These are phyloP conservation scores for Synanthedon tipuliformis DNA, from an alignment of 2,888 invertebrate genomes.

Conservation along the genomic window DNA sequence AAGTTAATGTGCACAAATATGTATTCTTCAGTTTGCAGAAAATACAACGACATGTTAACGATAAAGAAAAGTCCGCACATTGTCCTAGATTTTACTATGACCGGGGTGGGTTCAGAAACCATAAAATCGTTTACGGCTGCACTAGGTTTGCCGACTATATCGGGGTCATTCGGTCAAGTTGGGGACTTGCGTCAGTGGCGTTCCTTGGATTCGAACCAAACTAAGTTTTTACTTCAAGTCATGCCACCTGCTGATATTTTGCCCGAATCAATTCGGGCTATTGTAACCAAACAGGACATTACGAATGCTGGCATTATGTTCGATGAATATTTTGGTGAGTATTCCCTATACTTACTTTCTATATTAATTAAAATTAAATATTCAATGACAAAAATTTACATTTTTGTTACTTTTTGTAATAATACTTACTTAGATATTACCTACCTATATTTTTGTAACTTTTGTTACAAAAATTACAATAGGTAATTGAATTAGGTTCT, in stretches of 20 bases:
- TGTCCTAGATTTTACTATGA: constrained; percentile 84
- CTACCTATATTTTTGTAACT: too few relatives aligned
- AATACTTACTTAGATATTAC: too few relatives aligned
- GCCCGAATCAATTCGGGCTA: constrained; percentile 83
- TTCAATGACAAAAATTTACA: too few relatives aligned
- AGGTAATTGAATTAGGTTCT: too few relatives aligned
- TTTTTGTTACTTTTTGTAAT: too few relatives aligned
- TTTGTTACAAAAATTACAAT: too few relatives aligned
- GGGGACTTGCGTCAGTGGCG: constrained; percentile 89
- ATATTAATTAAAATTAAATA: neutral
- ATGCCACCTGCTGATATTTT: constrained; percentile 88
- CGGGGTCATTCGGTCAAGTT: constrained; percentile 86
- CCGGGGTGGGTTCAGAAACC: constrained; percentile 84
- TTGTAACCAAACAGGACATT: constrained; percentile 86
- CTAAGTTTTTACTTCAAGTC: constrained; percentile 83
- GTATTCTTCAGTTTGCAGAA: constrained; percentile 73
- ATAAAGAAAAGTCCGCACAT: constrained; percentile 79
- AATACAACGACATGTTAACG: constrained; percentile 75
- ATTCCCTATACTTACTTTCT: neutral
- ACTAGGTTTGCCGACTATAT: constrained; percentile 83
- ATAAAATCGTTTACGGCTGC: constrained; percentile 86
- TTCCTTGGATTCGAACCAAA: constrained; percentile 75
- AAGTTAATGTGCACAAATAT: neutral
- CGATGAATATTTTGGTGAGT: constrained; percentile 84
- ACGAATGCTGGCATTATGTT: constrained; percentile 93